phyloP scores from a whole-genome alignment of 2,113 vertebrate genomes.

The Brachypodius melanocephalos region DNA sequence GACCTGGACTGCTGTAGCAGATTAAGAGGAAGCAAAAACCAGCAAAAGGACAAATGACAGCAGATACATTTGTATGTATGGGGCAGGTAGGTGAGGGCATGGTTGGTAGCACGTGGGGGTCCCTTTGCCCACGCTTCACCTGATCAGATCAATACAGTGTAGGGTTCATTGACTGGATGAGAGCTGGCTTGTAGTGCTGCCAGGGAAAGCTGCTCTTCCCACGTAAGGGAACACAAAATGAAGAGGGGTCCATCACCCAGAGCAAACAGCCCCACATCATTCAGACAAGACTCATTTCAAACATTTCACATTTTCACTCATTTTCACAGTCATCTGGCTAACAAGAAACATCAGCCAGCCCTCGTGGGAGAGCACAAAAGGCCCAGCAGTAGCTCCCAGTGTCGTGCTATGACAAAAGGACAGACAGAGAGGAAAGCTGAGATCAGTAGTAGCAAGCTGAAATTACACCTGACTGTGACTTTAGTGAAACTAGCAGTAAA shows the following conservation, averaged over 20 bases:
- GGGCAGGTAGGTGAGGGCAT: background rate
- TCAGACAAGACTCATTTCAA: background rate
- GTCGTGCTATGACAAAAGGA: background rate
- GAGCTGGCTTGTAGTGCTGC: rapidly evolving
- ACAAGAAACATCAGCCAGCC: background rate
- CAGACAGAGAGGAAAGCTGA: background rate
- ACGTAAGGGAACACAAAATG: background rate
- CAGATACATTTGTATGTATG: rapidly evolving
- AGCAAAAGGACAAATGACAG: background rate
- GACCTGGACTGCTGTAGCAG: background rate
- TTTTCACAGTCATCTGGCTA: background rate
- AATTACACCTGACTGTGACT: background rate
- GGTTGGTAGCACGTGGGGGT: background rate
- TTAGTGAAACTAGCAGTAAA: background rate
- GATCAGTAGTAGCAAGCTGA: background rate
- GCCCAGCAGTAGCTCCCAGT: background rate
- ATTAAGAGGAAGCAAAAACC: background rate
- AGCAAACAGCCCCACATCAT: background rate
- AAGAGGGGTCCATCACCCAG: background rate
- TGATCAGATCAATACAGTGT: too few species aligned
- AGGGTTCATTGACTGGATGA: background rate
- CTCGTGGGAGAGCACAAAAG: background rate
- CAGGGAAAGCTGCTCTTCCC: background rate
- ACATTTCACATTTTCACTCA: too few species aligned
- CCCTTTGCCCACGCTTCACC: background rate